Conservation (phyloP, 2,797 vertebrate genomes). For the Alosa sapidissima region DNA sequence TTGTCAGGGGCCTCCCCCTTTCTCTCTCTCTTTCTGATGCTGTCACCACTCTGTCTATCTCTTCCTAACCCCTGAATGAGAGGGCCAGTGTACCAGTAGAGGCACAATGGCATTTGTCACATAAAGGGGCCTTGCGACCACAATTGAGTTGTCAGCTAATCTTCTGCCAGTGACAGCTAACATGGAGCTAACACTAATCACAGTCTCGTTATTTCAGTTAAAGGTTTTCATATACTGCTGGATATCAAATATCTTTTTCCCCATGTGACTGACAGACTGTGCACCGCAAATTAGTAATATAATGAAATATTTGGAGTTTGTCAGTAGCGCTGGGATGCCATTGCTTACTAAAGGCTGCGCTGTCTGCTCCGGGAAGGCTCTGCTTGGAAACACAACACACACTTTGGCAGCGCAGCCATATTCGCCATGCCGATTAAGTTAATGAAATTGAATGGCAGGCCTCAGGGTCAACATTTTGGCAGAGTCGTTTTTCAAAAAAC, state of each 20-base stretch:
- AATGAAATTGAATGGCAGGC: slow-evolving; percentile 21
- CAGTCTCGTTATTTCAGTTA: not conserved
- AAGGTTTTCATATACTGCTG: not conserved
- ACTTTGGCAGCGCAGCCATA: slow-evolving; percentile 18
- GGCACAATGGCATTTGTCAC: not conserved
- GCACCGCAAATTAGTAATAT: not conserved
- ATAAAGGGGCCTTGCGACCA: not conserved
- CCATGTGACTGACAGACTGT: not conserved
- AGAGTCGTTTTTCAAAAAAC: not conserved
- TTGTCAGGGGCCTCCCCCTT: not conserved
- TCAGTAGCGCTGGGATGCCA: not conserved
- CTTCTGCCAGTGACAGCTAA: not conserved
- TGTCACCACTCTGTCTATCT: not conserved
- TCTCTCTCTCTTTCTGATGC: not conserved
- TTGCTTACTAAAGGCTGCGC: not conserved
- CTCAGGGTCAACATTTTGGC: not conserved
- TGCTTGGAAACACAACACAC: not conserved
- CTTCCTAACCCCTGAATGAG: not conserved
- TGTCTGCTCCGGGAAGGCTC: not conserved
- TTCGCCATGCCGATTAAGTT: slow-evolving; percentile 40
- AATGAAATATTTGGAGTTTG: not conserved
- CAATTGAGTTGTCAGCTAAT: not conserved
- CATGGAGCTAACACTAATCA: not conserved
- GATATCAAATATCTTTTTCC: not conserved
- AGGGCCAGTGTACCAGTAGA: not conserved